phyloP scores from a whole-genome alignment of 2,888 invertebrate genomes.

The Tipula vernalis region DNA sequence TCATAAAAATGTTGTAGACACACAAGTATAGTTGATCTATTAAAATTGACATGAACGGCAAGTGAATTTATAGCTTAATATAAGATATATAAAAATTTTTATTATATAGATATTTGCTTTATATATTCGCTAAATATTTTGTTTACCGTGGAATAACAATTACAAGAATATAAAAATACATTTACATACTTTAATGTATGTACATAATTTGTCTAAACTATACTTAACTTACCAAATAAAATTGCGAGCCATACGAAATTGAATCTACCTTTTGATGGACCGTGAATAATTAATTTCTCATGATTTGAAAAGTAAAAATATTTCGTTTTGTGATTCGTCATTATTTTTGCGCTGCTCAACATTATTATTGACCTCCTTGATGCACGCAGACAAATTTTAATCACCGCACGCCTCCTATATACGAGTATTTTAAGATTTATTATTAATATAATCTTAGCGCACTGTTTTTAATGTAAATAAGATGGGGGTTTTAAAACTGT shows the following conservation, averaged over 20 bases:
- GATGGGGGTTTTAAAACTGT: neutral
- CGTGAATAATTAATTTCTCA: neutral
- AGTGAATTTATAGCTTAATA: neutral
- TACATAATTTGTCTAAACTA: neutral
- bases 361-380: neutral
- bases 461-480: neutral
- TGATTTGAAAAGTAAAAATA: neutral
- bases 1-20: neutral
- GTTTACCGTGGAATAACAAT: neutral
- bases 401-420: neutral
- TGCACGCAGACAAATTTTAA: neutral
- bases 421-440: neutral
- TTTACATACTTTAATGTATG: neutral
- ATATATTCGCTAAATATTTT: neutral
- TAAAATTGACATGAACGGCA: neutral
- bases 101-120: neutral
- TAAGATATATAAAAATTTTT: neutral
- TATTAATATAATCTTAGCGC: neutral
- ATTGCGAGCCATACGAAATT: neutral
- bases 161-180: neutral
- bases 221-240: neutral
- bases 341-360: neutral
- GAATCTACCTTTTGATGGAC: neutral
- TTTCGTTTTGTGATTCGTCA: neutral
- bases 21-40: neutral